Base-by-base conservation (phyloP, 2,888 invertebrate species). In the Xanthostigma xanthostigma region DNA sequence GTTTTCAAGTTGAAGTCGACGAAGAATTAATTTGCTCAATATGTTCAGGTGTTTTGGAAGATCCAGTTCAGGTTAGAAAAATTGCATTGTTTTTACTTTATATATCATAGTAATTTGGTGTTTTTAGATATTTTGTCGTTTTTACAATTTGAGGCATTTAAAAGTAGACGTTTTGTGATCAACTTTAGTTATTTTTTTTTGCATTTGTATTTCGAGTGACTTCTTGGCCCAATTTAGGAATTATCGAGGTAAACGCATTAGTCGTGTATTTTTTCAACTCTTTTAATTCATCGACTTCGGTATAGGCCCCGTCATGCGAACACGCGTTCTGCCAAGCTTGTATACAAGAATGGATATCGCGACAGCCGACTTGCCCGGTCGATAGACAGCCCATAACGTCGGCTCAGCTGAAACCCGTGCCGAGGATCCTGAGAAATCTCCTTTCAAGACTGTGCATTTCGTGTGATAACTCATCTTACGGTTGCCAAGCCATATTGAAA, bases 1-100 rank as follows among this genome's bases (percentile, higher is more conserved):
- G 95, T 63, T 95, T 96, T 75, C 84, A 90, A 72, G 91, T 91
- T 62, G 89, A 89, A 67, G 94, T 96, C 57, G 95, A 96, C 70
- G 95, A 95, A 73, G 96, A 96, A 73, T 75, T 96, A 53, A 81
- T 95, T 59, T 96, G 95, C 64, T 89, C 95, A 55, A 95, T 96
- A 69, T 96, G 95, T 70, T 90, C 92, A 53, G 89, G 90, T 55
- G 95, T 96, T 54, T 70, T 96, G 49, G 93, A 95, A 63, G 93
- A 95, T 64, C 94, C 95, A 41, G 72, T 95, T 53, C 95, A 95
- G 84, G 92, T 90, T 71, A 59, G 35, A 33, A 33, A 8, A 27
- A 27, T 6, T 27, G 27, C 27, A 27, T 17, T 42, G 14, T n/a
- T 42, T 12, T 13, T 36, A 13, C 36, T 11, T 34, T 44, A n/a